Conservation (phyloP, 2,888 invertebrate genomes). For the Anoplius nigerrimus region DNA sequence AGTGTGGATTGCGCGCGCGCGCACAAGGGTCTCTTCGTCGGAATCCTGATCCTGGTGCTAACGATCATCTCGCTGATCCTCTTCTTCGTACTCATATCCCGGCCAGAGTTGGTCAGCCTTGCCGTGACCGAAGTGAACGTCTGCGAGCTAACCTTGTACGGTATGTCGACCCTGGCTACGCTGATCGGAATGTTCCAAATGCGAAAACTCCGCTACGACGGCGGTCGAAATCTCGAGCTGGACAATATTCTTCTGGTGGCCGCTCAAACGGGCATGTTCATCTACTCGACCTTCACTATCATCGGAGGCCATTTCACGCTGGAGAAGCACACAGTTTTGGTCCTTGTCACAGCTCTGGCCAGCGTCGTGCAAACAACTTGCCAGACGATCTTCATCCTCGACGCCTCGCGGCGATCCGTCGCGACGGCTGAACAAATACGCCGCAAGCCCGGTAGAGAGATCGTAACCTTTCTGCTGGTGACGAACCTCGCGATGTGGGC, state of each 20-base stretch:
- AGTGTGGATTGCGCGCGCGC: slow-evolving; percentile 96
- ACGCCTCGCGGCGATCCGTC: slow-evolving; percentile 90
- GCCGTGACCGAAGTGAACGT: slow-evolving; percentile 93
- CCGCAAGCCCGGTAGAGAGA: slow-evolving; percentile 93
- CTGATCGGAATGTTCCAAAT: slow-evolving; percentile 92
- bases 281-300: slow-evolving; percentile 94
- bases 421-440: slow-evolving; percentile 88
- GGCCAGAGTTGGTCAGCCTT: slow-evolving; percentile 86
- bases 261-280: slow-evolving; percentile 95
- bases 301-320: slow-evolving; percentile 94
- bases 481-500: slow-evolving; percentile 96
- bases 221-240: slow-evolving; percentile 87
- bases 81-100: slow-evolving; percentile 91
- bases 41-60: slow-evolving; percentile 89
- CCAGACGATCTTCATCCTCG: slow-evolving; percentile 93
- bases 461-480: slow-evolving; percentile 93
- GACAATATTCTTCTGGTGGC: slow-evolving; percentile 94
- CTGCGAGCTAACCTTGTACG: slow-evolving; percentile 90
- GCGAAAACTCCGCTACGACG: slow-evolving; percentile 89
- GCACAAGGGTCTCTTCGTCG: slow-evolving; percentile 94
- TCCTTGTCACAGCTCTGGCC: slow-evolving; percentile 88
- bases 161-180: slow-evolving; percentile 90
- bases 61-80: slow-evolving; percentile 94
- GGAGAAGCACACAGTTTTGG: slow-evolving; percentile 86
- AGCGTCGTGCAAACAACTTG: slow-evolving; percentile 92